Conservation (phyloP, 2,888 invertebrate genomes). For the Cryptus armator region DNA sequence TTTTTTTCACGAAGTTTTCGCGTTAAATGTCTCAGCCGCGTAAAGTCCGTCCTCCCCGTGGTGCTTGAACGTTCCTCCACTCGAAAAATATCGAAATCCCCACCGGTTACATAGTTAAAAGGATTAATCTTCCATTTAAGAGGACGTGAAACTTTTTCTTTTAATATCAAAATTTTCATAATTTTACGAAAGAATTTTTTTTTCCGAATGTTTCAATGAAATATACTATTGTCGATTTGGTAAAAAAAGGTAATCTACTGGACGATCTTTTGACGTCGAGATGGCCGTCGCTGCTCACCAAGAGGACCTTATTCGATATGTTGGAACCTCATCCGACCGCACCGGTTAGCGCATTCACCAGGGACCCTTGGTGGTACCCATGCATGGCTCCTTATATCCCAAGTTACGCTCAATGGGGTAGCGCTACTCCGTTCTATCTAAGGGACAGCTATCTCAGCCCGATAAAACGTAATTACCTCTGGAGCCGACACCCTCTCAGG, state of each 20-base stretch:
- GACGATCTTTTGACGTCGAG: conserved; percentile 76
- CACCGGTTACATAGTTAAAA: no score
- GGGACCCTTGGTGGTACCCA: conserved; percentile 97
- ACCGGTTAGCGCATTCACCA: conserved; percentile 92
- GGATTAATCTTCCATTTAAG: no score
- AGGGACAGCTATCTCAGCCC: conserved; percentile 96
- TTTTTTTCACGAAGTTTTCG: neutral
- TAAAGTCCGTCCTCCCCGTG: neutral
- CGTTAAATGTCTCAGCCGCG: neutral
- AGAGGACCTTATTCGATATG: conserved; percentile 88
- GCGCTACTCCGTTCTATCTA: conserved; percentile 91
- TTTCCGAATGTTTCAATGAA: neutral
- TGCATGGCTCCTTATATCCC: conserved; percentile 91
- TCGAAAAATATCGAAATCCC: no score
- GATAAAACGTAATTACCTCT: conserved; percentile 95
- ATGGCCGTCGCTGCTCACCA: conserved; percentile 83
- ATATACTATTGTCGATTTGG: neutral
- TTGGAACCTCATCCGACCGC: conserved; percentile 92
- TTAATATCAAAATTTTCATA: no score
- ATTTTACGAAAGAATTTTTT: neutral
- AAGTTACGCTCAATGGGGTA: conserved; percentile 87
- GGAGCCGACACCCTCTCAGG: conserved; percentile 96
- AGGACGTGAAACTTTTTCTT: no score
- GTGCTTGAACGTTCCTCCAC: no score
- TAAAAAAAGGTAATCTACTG: conserved; percentile 78